Evolutionary conservation across 2,797 vertebrate species (phyloP).

Genomic region (Anableps anableps): DNA sequence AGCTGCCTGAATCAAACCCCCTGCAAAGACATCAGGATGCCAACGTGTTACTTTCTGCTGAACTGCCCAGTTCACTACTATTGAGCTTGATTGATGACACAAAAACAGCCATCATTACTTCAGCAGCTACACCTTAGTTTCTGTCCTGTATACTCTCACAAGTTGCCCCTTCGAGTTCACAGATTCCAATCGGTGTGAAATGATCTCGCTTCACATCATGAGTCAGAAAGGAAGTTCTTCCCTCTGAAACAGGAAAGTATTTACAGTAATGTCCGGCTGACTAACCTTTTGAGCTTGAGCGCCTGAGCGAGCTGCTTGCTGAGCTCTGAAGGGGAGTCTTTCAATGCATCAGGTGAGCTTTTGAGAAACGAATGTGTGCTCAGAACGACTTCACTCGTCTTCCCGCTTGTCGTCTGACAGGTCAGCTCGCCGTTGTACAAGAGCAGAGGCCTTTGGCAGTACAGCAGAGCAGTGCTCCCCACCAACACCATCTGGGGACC

Average conservation of each 20-base stretch:
- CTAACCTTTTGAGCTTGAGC: constrained; percentile 91
- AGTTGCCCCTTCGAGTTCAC: neutral
- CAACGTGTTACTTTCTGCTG: neutral
- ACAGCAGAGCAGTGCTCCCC: constrained; percentile 89
- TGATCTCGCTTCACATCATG: neutral
- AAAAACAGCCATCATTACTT: neutral
- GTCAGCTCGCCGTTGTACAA: constrained; percentile 93
- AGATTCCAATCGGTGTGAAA: neutral
- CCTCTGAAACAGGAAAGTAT: neutral
- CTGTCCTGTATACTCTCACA: neutral
- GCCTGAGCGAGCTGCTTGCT: constrained; percentile 84
- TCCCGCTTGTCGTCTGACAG: constrained; percentile 95
- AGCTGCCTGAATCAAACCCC: neutral
- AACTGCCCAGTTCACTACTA: neutral
- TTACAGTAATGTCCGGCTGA: neutral
- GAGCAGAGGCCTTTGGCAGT: constrained; percentile 93
- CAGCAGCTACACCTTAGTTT: neutral
- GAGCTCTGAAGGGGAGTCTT: constrained; percentile 68
- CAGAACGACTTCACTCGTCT: constrained; percentile 86
- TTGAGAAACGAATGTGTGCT: constrained; percentile 90
- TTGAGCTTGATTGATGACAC: neutral
- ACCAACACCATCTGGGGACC: constrained; percentile 90
- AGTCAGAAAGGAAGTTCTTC: neutral
- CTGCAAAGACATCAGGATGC: too few species aligned
- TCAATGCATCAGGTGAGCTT: constrained; percentile 51